These are phyloP conservation scores for Anas bahamensis DNA, from an alignment of 2,797 vertebrate genomes.

Conservation along the genomic window DNA sequence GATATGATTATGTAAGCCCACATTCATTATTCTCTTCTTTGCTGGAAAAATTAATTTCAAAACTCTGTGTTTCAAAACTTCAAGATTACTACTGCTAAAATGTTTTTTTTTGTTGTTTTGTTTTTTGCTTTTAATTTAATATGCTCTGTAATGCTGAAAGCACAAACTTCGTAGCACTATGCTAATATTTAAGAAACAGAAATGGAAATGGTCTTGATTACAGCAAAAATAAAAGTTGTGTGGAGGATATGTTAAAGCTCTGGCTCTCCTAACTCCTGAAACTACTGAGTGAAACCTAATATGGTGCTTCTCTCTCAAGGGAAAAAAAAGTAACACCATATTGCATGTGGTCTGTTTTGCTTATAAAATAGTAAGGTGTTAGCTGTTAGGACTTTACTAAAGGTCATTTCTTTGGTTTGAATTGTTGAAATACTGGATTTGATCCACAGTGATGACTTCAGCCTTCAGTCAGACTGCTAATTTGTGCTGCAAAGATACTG, in stretches of 20 bases:
- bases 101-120: too few relatives aligned
- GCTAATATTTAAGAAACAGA: background rate
- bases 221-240: background rate
- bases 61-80: background rate
- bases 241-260: background rate
- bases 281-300: background rate
- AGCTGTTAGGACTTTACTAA: background rate
- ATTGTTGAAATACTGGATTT: background rate
- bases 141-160: background rate
- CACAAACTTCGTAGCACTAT: background rate
- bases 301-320: background rate
- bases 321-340: background rate
- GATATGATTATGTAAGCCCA: slow-evolving; percentile 89
- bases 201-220: background rate
- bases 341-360: background rate
- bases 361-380: background rate
- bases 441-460: background rate
- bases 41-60: background rate
- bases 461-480: background rate
- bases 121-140: background rate
- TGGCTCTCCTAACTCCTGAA: background rate
- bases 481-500: background rate
- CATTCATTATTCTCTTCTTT: background rate
- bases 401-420: background rate
- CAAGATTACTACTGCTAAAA: background rate